phyloP scores from a whole-genome alignment of 92 coral and sea anemone species.

The Bergia puertoricense region DNA sequence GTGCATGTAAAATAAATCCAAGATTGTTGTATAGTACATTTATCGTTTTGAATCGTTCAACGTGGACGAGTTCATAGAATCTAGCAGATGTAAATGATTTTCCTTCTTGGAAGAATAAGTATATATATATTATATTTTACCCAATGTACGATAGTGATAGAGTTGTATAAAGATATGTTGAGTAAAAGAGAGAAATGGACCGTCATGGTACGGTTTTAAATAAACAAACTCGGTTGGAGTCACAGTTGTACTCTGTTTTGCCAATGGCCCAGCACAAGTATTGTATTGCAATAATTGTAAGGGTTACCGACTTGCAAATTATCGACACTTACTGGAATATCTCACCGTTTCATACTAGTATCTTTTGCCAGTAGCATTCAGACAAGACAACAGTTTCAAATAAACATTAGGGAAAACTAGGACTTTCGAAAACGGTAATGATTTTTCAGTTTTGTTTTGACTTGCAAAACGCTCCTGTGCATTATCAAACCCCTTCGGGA shows the following conservation, averaged over 20 bases:
- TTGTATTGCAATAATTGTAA: conserved; percentile 35
- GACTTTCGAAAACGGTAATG: not conserved
- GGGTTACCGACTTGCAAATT: conserved; percentile 33
- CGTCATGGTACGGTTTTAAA: conserved; percentile 20
- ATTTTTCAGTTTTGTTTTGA: conserved; percentile 30
- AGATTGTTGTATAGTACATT: conserved; percentile 70
- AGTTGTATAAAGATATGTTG: conserved; percentile 45
- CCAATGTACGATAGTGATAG: conserved; percentile 36
- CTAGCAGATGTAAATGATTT: conserved; percentile 70
- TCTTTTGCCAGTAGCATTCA: no score
- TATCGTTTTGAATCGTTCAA: conserved; percentile 50
- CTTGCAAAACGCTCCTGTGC: conserved; percentile 46
- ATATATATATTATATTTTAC: conserved; percentile 40
- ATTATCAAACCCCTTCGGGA: conserved; percentile 73
- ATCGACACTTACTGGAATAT: not conserved
- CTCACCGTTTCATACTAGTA: not conserved
- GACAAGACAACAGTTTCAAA: not conserved
- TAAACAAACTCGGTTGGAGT: conserved; percentile 32
- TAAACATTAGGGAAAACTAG: not conserved
- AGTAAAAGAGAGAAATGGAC: conserved; percentile 3
- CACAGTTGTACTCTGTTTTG: conserved; percentile 12
- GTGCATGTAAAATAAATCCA: conserved; percentile 55
- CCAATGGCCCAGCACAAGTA: conserved; percentile 13
- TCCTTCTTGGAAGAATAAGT: conserved; percentile 44
- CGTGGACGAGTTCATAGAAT: conserved; percentile 49